phyloP scores from a whole-genome alignment of 2,797 vertebrate genomes.

The Sebastiscus albofasciatus region DNA sequence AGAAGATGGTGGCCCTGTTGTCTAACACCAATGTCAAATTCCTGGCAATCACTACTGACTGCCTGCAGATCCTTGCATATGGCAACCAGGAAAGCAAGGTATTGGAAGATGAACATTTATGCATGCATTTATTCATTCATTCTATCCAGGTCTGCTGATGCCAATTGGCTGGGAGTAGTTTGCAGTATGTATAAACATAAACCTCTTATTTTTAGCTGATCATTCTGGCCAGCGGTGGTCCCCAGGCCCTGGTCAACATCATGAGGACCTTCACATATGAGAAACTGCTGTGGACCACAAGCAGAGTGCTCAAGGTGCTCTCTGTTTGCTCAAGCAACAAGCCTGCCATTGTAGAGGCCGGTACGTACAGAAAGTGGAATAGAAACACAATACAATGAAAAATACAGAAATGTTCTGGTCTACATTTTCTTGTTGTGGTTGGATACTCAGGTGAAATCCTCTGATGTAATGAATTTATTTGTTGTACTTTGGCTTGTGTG shows the following conservation, averaged over 20 bases:
- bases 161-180: neutral
- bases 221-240: constrained; percentile 97
- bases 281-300: constrained; percentile 99
- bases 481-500: neutral
- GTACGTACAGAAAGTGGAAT: constrained; percentile 76
- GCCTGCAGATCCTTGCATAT: constrained; percentile 98
- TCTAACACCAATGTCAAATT: constrained; percentile 99
- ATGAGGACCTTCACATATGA: constrained; percentile 99
- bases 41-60: constrained; percentile 98
- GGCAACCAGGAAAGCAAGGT: constrained; percentile 99
- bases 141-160: too few species aligned
- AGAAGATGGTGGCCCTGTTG: constrained; percentile 99
- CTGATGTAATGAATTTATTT: neutral
- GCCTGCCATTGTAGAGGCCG: constrained; percentile 98
- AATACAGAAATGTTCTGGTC: neutral
- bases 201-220: constrained; percentile 86
- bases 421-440: neutral
- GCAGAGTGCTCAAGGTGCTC: constrained; percentile 97
- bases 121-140: neutral
- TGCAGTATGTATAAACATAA: neutral
- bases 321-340: constrained; percentile 99
- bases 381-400: neutral
- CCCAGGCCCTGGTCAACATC: constrained; percentile 98
- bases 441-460: neutral
- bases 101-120: neutral